Percentiles rank a stretch among this genome's conserved stretches.
Conservation (phyloP, 2,113 vertebrate species). For the Meles meles region DNA sequence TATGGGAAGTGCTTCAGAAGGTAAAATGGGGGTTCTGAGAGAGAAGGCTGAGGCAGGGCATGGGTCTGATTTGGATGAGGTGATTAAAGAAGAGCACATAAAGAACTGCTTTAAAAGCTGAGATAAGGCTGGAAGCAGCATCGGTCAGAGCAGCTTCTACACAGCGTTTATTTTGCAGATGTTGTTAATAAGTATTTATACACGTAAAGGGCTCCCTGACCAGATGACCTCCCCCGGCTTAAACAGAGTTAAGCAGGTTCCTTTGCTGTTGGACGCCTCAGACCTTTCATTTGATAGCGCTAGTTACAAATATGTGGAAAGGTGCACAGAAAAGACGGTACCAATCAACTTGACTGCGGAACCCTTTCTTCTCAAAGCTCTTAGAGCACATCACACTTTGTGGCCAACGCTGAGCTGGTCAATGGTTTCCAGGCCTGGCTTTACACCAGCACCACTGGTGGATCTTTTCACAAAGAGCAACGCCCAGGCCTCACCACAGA, state of each 20-base stretch:
- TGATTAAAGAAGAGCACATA: neutral
- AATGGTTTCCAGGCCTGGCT: neutral
- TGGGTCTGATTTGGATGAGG: neutral
- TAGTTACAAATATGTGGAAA: neutral
- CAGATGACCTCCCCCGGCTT: neutral
- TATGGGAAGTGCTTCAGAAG: neutral
- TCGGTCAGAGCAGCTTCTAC: neutral
- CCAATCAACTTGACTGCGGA: neutral
- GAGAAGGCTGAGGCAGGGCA: neutral
- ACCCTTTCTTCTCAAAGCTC: neutral
- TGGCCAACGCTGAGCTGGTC: neutral
- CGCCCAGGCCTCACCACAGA: neutral
- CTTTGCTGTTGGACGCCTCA: neutral
- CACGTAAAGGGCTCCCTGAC: neutral
- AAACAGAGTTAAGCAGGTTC: neutral
- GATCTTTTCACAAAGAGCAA: conserved; percentile 14
- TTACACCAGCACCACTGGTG: neutral
- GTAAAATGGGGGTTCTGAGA: neutral
- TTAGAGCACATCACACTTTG: neutral
- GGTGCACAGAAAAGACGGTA: neutral
- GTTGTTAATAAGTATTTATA: neutral
- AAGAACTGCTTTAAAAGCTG: neutral
- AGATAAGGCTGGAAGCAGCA: neutral
- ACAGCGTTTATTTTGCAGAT: neutral
- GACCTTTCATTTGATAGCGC: neutral